Evolutionary conservation across 2,113 vertebrate genomes (phyloP), one percentile per base, ranked within the genome.

Genomic region (Formicarius rufipectus): DNA sequence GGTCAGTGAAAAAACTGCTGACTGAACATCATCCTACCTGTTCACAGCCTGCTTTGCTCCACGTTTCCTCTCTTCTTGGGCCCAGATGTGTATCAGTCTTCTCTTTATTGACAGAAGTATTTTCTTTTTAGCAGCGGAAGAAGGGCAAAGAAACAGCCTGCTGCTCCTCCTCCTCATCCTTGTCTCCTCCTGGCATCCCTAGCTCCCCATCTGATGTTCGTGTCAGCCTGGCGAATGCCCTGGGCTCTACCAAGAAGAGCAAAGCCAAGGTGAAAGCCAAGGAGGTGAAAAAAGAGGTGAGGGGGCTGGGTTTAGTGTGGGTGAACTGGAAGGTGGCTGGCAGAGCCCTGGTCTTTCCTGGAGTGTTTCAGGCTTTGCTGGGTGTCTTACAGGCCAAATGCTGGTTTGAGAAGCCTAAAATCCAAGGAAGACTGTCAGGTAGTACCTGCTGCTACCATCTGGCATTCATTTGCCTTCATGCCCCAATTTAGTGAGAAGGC

Each of bases 281-380:
- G 97, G 99, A 99, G 96, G 98, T 98, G 66, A 98, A 98, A 95
- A 98, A 98, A 90, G 98, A 98, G 98, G 98, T 98, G 94, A 98
- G 98, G 37, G 37, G 21, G 3, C 28, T 28, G 16, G 4, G 68
- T 75, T 30, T 62, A 27, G 45, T 37, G 14, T 47, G 49, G 25
- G 31, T 76, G 56, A 75, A 27, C 16, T 52, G 33, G 21, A 53
- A 37, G 17, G 21, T 53, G 40, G 24, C 71, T 72, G 76, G 22
- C 56, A 93, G 63, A 80, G 42, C 44, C 24, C 12, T 72, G 17
- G 56, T 68, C 11, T 78, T 39, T 64, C 28, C 35, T 74, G 31
- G 20, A 8, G 15, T 52, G 47, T n/a, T 88, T n/a, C 7, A 42
- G 25, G 30, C 47, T 56, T 75, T 75, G 9, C 55, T 72, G 27